Percentiles rank a stretch among this genome's conserved stretches.
Evolutionary conservation across 2,113 vertebrate genomes (phyloP).

Genomic region (Hypocryptadius cinnamomeus): DNA sequence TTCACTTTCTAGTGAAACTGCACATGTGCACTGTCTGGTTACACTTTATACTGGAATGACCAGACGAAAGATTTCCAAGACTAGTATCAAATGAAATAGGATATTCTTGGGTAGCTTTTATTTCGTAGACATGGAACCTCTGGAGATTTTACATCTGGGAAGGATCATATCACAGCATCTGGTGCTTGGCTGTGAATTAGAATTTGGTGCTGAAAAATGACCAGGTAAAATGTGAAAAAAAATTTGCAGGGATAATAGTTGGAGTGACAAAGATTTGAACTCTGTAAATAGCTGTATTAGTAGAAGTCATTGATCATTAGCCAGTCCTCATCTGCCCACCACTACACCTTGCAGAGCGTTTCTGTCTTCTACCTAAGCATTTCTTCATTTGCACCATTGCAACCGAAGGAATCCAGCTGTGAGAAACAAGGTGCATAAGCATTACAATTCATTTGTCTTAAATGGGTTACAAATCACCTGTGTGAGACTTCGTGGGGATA

Average conservation of each 20-base stretch:
- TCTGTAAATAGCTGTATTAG: not conserved
- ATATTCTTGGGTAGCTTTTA: conserved; percentile 41
- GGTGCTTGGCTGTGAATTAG: not conserved
- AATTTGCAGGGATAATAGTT: not conserved
- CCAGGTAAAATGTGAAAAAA: not conserved
- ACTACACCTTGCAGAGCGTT: not conserved
- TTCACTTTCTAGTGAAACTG: not conserved
- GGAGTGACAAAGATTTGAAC: not conserved
- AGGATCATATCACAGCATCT: conserved; percentile 14
- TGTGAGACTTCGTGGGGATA: not conserved
- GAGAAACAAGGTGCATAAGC: not conserved
- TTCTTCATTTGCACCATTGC: not conserved
- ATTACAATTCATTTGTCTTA: not conserved
- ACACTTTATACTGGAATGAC: conserved; percentile 12
- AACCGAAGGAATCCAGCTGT: not conserved
- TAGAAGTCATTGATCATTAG: not conserved
- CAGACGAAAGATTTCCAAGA: not conserved
- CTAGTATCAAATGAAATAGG: conserved; percentile 28
- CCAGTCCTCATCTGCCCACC: not conserved
- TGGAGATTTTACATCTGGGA: not conserved
- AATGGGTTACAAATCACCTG: not conserved
- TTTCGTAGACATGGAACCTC: not conserved
- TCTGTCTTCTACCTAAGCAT: not conserved
- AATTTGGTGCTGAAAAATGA: not conserved
- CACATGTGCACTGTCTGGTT: conserved; percentile 3